Evolutionary conservation across 64 coral and sea anemone genomes (phyloP).

Genomic region (Catalaphyllia jardinei): DNA sequence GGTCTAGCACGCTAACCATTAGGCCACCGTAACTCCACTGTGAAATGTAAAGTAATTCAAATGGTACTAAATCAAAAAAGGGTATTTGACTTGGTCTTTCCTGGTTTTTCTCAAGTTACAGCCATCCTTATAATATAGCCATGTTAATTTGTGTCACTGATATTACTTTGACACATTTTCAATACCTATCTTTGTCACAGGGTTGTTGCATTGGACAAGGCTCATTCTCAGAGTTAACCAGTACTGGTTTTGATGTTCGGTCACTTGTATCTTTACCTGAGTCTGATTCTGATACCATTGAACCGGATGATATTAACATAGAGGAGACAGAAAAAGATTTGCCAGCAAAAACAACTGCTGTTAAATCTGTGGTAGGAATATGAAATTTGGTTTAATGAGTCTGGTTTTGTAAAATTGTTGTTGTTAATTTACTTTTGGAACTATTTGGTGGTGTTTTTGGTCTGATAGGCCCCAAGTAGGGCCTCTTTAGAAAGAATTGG

Average conservation of each 20-base stretch:
- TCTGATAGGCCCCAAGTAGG: too few relatives aligned
- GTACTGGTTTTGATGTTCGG: constrained; percentile 74
- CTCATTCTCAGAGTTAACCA: constrained; percentile 50
- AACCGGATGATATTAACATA: constrained; percentile 18
- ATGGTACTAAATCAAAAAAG: too few relatives aligned
- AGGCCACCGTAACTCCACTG: too few relatives aligned
- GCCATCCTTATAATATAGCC: too few relatives aligned
- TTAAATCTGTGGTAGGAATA: neutral
- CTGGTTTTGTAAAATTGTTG: neutral
- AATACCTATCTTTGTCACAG: constrained; percentile 3
- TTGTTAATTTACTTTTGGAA: neutral
- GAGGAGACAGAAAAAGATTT: constrained; percentile 14
- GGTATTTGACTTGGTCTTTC: too few relatives aligned
- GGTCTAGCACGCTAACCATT: too few relatives aligned
- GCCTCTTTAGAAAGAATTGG: too few relatives aligned
- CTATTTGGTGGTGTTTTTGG: too few relatives aligned
- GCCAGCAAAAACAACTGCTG: constrained; percentile 17
- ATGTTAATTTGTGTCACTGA: neutral
- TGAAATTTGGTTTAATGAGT: neutral
- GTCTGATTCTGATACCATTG: constrained; percentile 54
- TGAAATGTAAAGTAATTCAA: too few relatives aligned
- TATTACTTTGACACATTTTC: neutral
- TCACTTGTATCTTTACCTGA: constrained; percentile 56
- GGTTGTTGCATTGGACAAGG: constrained; percentile 80
- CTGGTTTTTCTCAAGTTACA: too few relatives aligned